Percentiles rank a stretch among this genome's conserved stretches.
Conservation (phyloP, 2,797 vertebrate species). For the Brachyrhaphis roseni region DNA sequence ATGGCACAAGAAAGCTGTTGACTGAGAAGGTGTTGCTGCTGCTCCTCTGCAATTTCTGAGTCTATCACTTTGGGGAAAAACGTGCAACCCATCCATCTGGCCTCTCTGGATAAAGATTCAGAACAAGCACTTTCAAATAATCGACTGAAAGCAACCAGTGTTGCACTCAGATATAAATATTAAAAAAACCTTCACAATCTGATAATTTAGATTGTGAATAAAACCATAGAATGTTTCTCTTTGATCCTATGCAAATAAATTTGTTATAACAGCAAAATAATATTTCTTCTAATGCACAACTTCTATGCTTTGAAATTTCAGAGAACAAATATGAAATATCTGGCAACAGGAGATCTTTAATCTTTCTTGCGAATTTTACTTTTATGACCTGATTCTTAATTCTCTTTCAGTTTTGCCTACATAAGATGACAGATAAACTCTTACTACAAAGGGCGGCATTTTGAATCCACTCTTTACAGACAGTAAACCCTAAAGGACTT, state of each 20-base stretch:
- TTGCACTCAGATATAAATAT: background rate
- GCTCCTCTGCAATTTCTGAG: conserved; percentile 68
- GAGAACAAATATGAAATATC: too few relatives aligned
- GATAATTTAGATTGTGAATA: background rate
- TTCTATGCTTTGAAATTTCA: too few relatives aligned
- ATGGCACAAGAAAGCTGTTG: conserved; percentile 51
- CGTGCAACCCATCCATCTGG: conserved; percentile 59
- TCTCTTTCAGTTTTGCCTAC: too few relatives aligned
- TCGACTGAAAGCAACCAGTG: conserved; percentile 4
- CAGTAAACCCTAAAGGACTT: too few relatives aligned
- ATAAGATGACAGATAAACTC: too few relatives aligned
- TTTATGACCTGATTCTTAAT: too few relatives aligned
- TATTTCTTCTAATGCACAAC: conserved; percentile 6
- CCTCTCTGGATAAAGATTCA: conserved; percentile 34
- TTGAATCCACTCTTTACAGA: background rate
- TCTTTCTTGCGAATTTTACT: too few relatives aligned
- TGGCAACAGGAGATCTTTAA: too few relatives aligned
- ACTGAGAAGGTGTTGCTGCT: conserved; percentile 67
- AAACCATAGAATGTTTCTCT: background rate
- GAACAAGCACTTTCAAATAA: conserved; percentile 20
- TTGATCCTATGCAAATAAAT: conserved; percentile 30
- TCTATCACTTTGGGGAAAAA: conserved; percentile 62
- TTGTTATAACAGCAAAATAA: background rate
- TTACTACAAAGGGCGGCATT: too few relatives aligned
- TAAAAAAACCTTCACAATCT: background rate